Evolutionary conservation across 2,888 invertebrate genomes (phyloP), one percentile per base, ranked within the genome.

Genomic region (Xylota sylvarum): DNA sequence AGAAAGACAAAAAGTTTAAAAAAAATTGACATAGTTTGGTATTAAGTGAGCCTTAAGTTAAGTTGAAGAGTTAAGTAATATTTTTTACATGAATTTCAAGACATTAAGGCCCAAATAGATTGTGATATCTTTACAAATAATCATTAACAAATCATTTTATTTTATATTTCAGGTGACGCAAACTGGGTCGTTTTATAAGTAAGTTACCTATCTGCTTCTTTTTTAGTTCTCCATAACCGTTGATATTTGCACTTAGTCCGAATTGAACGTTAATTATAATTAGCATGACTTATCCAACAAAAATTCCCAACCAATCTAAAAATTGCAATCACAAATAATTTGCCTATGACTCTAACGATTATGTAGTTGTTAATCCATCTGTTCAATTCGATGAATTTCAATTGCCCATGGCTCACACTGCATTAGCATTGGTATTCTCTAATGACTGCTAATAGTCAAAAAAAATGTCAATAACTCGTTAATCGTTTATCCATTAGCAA

Each of bases 401-500:
- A 46, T 64, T 67, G 23, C 12, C 30, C 46, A 64, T 46, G n/a
- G 14, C 43, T 62, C 27, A 30, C 62, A 46, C 27, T 10, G 14
- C 46, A 62, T 46, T 43, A 64, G 32, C 32, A 32, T 48, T 50
- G 30, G n/a, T 14, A 40, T 69, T 30, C 43, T 27, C 56, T 58
- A 58, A 58, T 56, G 43, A 35, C 46, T 19, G 48, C 46, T 72
- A 35, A 48, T 48, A 58, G 43, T 23, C 23, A 17, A 5, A 10
- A 32, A 35, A 58, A 67, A 67, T 58, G 43, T 14, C 46, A 74
- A 43, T 55, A 35, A 55, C 64, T 23, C 65, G 35, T 30, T 76
- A 76, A 76, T 55, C 62, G 32, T 65, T 32, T 46, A 67, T 46
- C 76, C 67, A 76, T 76, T 76, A 76, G 48, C 56, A 27, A 9